Evolutionary conservation across 92 coral and sea anemone genomes (phyloP), one percentile per base, ranked within the genome.

Genomic region (Porites cylindrica): DNA sequence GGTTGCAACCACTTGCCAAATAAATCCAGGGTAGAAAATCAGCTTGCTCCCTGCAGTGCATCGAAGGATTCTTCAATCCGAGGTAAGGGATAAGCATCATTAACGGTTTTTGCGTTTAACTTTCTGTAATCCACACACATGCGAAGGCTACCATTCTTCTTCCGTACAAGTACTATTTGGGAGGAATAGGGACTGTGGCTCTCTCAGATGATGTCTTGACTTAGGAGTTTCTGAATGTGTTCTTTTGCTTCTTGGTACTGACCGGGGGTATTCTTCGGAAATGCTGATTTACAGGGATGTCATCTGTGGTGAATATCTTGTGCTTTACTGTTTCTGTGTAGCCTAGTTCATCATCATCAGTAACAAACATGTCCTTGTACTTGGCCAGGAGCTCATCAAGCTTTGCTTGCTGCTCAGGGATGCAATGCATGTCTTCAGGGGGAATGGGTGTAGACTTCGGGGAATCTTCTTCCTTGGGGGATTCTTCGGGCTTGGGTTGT

Each of bases 91-190:
- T 66, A 90, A 6, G 20, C 70, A 21, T 90, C 93, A 2, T 71
- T 52, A 13, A 72, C 70, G 17, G 67, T 65, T 65, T 90, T 90
- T 4, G 58, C 13, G 61, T 91, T 88, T 1, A 88, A 70, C 32
- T n/a, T 62, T 13, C 87, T 77, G 59, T 88, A 87, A 81, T 88
- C 94, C 2, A 91, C 91, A 51, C 94, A 88, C 85, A 81, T 60
- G 14, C 90, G 32, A 70, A 88, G 74, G 23, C 77, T 72, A 4
- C 77, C 91, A 78, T 76, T 51, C 62, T 91, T 86, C 85, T 91
- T 91, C 21, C 88, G 88, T 1, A 91, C 94, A 1, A 91, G 91
- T 2, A 91, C 89, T 1, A 91, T 87, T 0, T 81, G 93, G 4
- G 93, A 90, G 66, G 81, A 53, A 56, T 82, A 70, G 21, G 89